Percentiles rank a stretch among this genome's conserved stretches.
Evolutionary conservation across 2,888 invertebrate genomes (phyloP).

Genomic region (Scotopteryx bipunctaria): DNA sequence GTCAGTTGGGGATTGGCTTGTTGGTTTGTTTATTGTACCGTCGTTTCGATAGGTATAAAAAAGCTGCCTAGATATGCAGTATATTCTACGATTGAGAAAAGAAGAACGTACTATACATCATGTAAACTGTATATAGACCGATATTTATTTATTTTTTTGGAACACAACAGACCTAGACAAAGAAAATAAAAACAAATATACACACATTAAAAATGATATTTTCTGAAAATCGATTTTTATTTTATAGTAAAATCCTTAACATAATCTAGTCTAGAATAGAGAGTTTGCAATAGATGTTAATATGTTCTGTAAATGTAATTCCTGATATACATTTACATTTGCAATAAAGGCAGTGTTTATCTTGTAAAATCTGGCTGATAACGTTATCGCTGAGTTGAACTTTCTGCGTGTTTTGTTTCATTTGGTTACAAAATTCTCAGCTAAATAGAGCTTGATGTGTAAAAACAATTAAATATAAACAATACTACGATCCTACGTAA

Average conservation of each 20-base stretch:
- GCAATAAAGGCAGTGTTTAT: slow-evolving; percentile 14
- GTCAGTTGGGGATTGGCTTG: slow-evolving; percentile 44
- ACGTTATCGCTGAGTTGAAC: slow-evolving; percentile 24
- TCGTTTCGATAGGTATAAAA: too few species aligned
- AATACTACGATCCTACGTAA: not conserved
- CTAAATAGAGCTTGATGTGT: not conserved
- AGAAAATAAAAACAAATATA: too few species aligned
- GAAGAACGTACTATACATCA: too few species aligned
- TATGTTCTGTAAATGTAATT: not conserved
- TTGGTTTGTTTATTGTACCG: slow-evolving; percentile 53
- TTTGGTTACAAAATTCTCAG: slow-evolving; percentile 2
- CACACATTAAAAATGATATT: too few species aligned
- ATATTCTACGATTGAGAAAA: too few species aligned
- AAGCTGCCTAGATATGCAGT: too few species aligned
- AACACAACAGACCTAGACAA: too few species aligned
- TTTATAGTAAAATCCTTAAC: too few species aligned
- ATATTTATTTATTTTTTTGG: too few species aligned
- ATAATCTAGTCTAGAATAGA: too few species aligned
- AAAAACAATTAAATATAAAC: not conserved
- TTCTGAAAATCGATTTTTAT: too few species aligned
- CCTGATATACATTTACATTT: not conserved
- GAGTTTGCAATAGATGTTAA: not conserved
- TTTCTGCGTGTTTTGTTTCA: slow-evolving; percentile 22
- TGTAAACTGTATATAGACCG: too few species aligned
- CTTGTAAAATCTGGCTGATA: slow-evolving; percentile 29